Conservation (phyloP, 1,140 invertebrate genomes). For the Drosophila asahinai region DNA sequence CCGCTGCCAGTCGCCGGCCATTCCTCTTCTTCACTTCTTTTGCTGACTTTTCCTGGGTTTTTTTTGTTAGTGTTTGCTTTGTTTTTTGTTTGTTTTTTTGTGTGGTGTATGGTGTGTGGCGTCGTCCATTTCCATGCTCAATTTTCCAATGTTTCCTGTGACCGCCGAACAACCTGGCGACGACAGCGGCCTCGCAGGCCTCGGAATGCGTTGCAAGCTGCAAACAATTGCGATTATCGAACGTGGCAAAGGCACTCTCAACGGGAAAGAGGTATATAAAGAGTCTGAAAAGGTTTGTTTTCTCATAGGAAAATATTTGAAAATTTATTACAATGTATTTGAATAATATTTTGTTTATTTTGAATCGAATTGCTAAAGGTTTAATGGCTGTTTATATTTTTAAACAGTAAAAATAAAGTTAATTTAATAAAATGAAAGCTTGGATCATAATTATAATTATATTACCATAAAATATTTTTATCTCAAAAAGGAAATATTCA, state of each 20-base stretch:
- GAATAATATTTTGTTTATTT: rapidly evolving
- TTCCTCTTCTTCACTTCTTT: conserved; percentile 59
- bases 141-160: conserved; percentile 82
- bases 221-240: conserved; percentile 83
- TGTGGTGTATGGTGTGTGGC: conserved; percentile 35
- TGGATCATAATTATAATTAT: too few relatives aligned
- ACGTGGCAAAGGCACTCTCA: conserved; percentile 45
- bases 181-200: conserved; percentile 46
- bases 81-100: conserved; percentile 20
- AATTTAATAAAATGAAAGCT: too few relatives aligned
- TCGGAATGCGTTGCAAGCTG: conserved; percentile 79
- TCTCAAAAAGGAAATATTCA: too few relatives aligned
- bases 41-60: conserved; percentile 3
- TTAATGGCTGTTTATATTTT: too few relatives aligned
- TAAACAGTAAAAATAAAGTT: too few relatives aligned
- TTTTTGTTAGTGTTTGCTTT: conserved; percentile 12
- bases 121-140: conserved; percentile 80
- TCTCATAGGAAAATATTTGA: background rate
- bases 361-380: too few relatives aligned
- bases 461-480: too few relatives aligned
- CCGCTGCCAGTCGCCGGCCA: conserved; percentile 68
- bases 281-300: background rate
- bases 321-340: background rate
- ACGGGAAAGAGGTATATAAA: background rate
- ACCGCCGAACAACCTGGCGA: conserved; percentile 64